Base-by-base conservation (phyloP, 2,797 vertebrate genomes). In the Odontamblyopus lacepedii region DNA sequence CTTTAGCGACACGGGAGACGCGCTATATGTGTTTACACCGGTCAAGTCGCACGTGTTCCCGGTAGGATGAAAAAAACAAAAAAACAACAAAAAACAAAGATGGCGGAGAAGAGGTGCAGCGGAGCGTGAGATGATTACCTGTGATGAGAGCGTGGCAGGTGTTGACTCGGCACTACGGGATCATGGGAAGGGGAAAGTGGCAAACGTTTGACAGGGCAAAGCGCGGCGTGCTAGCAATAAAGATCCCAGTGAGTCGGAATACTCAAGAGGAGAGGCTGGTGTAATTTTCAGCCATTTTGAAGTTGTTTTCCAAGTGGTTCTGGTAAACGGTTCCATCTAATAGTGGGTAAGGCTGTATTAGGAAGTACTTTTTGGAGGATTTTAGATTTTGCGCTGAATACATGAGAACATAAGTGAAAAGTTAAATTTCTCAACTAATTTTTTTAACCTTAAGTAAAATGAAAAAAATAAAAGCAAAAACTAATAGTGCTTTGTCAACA, bases 51-150 rank as follows among this genome's bases (percentile, higher is more conserved):
- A 75, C 75, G 76, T 75, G 83, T 81, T 83, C 74, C 12, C 23
- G 8, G 48, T 5, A 1, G 48, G 61, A 60, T 19, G 62, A 13
- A 15, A 23, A 15, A 63, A 63, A 38, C n/a, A 41, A 63, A 63
- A 4, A 26, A 44, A 64, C 11, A 63, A 61, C 1, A 60, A 16
- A 12, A n/a, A 38, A 35, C 16, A 51, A 50, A 48, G 67, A 72
- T 76, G 77, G 72, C 80, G 44, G 18, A 70, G 44, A 16, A 16
- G 44, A 48, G 67, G 68, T 0, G 78, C 86, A 69, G 8, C 80
- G 3, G 82, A 87, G 84, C 81, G 70, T 81, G 74, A 78, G 84
- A 87, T 81, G 86, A 88, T 90, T 86, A 86, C 86, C 83, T 80
- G 84, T 75, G 0, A 85, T 80, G 77, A 87, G 78, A 75, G 70